These are phyloP conservation scores for Drosophila greeni DNA, from an alignment of 2,888 invertebrate species.

Conservation along the genomic window DNA sequence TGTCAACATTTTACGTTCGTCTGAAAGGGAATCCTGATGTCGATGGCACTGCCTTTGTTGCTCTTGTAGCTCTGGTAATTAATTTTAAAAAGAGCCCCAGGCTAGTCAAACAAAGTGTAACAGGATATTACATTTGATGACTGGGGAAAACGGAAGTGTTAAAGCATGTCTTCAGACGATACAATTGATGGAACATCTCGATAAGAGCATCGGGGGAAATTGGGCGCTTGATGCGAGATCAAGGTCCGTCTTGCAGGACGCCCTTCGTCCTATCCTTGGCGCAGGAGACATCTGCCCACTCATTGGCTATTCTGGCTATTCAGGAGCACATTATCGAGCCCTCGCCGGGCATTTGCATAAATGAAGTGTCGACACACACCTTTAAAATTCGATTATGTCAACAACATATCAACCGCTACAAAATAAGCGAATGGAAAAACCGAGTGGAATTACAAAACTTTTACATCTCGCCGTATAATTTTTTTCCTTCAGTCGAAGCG, in stretches of 20 bases:
- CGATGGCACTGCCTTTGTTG: conserved; percentile 32
- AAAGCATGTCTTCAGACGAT: conserved; percentile 64
- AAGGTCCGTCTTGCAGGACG: conserved; percentile 5
- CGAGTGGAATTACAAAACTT: conserved; percentile 31
- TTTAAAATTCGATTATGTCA: conserved; percentile 67
- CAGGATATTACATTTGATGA: conserved; percentile 72
- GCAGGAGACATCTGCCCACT: not conserved
- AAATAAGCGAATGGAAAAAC: conserved; percentile 30
- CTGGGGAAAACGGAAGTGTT: conserved; percentile 67
- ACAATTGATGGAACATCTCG: conserved; percentile 47
- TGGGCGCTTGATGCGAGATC: conserved; percentile 2
- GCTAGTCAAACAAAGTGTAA: conserved; percentile 70
- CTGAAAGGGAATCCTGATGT: conserved; percentile 30
- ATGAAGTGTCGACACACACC: conserved; percentile 27
- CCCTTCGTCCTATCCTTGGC: conserved; percentile 9
- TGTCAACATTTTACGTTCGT: conserved; percentile 69
- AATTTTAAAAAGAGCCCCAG: conserved; percentile 69
- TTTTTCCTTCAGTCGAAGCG: conserved; percentile 37
- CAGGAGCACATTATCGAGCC: conserved; percentile 4
- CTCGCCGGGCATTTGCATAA: conserved; percentile 18
- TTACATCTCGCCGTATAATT: conserved; percentile 44
- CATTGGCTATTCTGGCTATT: not conserved
- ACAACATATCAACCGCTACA: conserved; percentile 48
- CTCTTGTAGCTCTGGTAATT: conserved; percentile 59
- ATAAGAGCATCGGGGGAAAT: conserved; percentile 23